These are phyloP conservation scores for Heliconius melpomene DNA, from an alignment of 1,140 invertebrate genomes.

Conservation along the genomic window DNA sequence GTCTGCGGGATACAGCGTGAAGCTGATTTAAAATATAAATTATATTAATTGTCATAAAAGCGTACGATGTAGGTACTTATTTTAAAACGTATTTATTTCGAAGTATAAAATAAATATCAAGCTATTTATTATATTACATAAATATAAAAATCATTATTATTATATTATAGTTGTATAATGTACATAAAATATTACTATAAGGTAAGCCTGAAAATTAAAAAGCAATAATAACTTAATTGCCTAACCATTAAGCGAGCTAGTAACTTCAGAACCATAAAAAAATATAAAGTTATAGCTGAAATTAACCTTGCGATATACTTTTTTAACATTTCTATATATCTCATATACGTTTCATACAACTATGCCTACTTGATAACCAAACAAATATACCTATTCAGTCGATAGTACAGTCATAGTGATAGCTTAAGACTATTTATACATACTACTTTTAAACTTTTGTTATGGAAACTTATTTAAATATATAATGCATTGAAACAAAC, in stretches of 20 bases:
- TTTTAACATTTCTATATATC: conserved; percentile 61
- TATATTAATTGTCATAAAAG: not conserved
- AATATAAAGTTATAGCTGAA: conserved; percentile 53
- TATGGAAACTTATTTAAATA: conserved; percentile 79
- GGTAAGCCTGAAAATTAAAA: not conserved
- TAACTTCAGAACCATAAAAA: conserved; percentile 38
- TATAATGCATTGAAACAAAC: conserved; percentile 78
- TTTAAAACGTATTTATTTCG: not conserved
- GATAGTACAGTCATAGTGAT: conserved; percentile 71
- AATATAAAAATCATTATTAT: conserved; percentile 1
- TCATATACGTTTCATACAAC: conserved; percentile 62
- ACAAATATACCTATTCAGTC: conserved; percentile 64
- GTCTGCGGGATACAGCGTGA: too few species aligned
- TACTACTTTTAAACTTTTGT: conserved; percentile 75
- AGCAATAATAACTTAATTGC: conserved; percentile 25
- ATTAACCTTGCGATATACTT: conserved; percentile 61
- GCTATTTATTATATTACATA: not conserved
- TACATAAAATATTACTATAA: conserved; percentile 11
- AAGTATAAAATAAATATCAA: not conserved
- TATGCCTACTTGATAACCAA: conserved; percentile 64
- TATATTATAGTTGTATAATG: conserved; percentile 10
- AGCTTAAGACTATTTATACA: conserved; percentile 79
- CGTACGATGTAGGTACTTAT: not conserved
- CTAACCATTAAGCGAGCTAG: conserved; percentile 34
- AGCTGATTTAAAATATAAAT: not conserved